phyloP scores from a whole-genome alignment of 1,140 invertebrate species.

The Trachymyrmex cornetzi region DNA sequence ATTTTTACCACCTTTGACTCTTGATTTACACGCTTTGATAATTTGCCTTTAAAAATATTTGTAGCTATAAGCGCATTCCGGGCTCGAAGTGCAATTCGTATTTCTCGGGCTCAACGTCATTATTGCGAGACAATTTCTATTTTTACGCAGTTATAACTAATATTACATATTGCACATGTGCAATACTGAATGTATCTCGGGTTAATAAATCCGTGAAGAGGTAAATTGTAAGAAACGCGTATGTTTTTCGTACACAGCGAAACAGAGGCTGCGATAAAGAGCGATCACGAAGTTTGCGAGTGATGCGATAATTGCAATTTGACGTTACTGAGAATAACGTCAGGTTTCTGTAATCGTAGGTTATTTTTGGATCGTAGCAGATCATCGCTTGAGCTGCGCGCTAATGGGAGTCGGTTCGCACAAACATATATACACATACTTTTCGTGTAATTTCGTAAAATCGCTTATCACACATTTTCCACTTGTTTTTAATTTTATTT shows the following conservation, averaged over 20 bases:
- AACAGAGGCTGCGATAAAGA: neutral
- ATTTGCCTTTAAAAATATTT: constrained; percentile 51
- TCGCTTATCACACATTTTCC: neutral
- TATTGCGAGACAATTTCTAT: constrained; percentile 2
- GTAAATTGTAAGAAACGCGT: neutral
- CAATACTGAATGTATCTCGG: neutral
- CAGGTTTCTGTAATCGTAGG: constrained; percentile 1
- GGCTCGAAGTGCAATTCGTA: constrained; percentile 15
- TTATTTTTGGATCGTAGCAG: neutral
- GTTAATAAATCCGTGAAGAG: neutral
- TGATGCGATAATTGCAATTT: constrained; percentile 24
- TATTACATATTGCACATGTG: neutral
- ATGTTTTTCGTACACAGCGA: neutral
- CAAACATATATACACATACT: neutral
- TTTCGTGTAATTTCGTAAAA: neutral
- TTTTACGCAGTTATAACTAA: neutral
- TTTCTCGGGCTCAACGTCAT: constrained; percentile 49
- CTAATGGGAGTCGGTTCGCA: neutral
- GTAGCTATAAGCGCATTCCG: neutral
- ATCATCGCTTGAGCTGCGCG: neutral
- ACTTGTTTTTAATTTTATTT: neutral
- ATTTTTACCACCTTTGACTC: neutral
- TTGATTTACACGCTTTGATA: constrained; percentile 36
- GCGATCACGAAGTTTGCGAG: constrained; percentile 12
- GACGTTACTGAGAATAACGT: neutral